These are phyloP conservation scores for Drosophila equinoxialis DNA, from an alignment of 1,140 invertebrate species.

Conservation along the genomic window DNA sequence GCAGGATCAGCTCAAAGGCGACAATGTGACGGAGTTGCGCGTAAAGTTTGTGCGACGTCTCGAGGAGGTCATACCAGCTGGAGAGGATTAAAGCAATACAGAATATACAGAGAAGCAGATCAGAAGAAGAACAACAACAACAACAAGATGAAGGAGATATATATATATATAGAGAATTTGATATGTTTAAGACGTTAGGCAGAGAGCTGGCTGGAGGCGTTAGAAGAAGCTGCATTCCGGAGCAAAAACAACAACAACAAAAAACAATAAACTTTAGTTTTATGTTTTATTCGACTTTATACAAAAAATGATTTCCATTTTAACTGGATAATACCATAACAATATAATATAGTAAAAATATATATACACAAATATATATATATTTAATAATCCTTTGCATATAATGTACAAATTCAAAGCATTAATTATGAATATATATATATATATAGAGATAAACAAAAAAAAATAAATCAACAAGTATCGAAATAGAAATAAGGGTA, in stretches of 20 bases:
- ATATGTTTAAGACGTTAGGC: slow-evolving; percentile 33
- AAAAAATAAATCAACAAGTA: neutral
- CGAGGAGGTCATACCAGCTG: slow-evolving; percentile 98
- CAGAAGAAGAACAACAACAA: slow-evolving; percentile 18
- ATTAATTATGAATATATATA: neutral
- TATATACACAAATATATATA: slow-evolving; percentile 8
- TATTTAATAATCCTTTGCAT: slow-evolving; percentile 5
- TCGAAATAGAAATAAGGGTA: neutral
- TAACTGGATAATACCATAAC: slow-evolving; percentile 25
- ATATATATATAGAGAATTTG: neutral
- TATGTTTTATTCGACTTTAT: slow-evolving; percentile 76
- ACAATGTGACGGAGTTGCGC: slow-evolving; percentile 95
- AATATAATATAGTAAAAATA: slow-evolving; percentile 10
- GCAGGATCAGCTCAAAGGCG: slow-evolving; percentile 97
- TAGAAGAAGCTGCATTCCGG: slow-evolving; percentile 63
- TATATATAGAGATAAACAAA: neutral
- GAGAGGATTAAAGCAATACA: slow-evolving; percentile 92
- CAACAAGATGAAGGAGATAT: neutral
- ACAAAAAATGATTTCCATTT: slow-evolving; percentile 43
- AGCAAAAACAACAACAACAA: slow-evolving; percentile 44
- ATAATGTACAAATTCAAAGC: slow-evolving; percentile 9
- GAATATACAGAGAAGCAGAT: slow-evolving; percentile 40
- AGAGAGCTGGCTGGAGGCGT: slow-evolving; percentile 31
- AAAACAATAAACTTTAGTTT: slow-evolving; percentile 63
- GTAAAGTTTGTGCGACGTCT: slow-evolving; percentile 97